These are phyloP conservation scores for Morpho deidamia DNA, from an alignment of 2,888 invertebrate genomes.

Conservation along the genomic window DNA sequence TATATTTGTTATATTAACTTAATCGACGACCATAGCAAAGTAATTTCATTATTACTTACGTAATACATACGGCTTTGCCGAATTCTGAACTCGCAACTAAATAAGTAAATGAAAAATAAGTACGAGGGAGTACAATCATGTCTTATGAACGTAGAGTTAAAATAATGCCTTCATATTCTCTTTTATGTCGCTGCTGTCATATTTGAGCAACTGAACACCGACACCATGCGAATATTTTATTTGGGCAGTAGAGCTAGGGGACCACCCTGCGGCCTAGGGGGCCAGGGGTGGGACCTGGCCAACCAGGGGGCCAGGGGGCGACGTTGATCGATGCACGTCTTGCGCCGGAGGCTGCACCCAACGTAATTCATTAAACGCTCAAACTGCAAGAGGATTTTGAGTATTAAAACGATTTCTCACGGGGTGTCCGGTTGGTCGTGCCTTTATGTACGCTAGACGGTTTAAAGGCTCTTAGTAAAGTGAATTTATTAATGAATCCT, in stretches of 20 bases:
- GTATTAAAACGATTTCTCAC: conserved; percentile 78
- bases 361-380: conserved; percentile 78
- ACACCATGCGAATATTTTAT: conserved; percentile 69
- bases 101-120: too few species aligned
- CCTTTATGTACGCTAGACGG: conserved; percentile 46
- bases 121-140: too few species aligned
- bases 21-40: too few species aligned
- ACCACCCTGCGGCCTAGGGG: conserved; percentile 53
- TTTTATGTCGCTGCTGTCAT: conserved; percentile 54
- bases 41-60: too few species aligned
- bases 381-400: conserved; percentile 77
- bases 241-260: conserved; percentile 62
- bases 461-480: conserved; percentile 52
- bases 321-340: conserved; percentile 83
- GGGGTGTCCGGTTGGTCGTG: conserved; percentile 64
- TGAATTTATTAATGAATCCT: conserved; percentile 57
- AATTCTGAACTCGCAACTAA: too few species aligned
- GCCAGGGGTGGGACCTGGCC: conserved; percentile 38
- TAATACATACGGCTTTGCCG: too few species aligned
- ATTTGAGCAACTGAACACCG: conserved; percentile 56
- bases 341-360: conserved; percentile 79
- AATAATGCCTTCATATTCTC: conserved; percentile 31
- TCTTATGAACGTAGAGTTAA: conserved; percentile 4
- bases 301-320: conserved; percentile 47
- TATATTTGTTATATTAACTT: too few species aligned